Evolutionary conservation across 2,113 vertebrate genomes (phyloP).

Genomic region (Columba livia): DNA sequence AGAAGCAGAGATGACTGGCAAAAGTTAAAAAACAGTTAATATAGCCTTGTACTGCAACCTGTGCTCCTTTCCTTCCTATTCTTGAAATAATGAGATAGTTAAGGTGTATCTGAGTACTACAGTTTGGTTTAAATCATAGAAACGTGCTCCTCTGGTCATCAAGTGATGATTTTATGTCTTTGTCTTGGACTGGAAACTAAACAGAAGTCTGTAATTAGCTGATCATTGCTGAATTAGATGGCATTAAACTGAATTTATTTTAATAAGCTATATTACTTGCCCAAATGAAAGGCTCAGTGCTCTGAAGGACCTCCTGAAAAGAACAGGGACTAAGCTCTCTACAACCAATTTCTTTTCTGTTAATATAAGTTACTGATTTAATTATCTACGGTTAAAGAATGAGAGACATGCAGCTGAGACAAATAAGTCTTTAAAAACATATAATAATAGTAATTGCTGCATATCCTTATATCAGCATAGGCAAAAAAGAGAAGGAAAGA

Average conservation of each 20-base stretch:
- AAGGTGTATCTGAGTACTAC: background rate
- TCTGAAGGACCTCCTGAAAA: slow-evolving; percentile 20
- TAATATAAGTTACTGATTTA: slow-evolving; percentile 8
- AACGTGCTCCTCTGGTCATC: background rate
- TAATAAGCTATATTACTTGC: slow-evolving; percentile 27
- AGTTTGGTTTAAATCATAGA: background rate
- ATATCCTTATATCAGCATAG: background rate
- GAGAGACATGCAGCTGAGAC: background rate
- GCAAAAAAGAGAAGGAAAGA: background rate
- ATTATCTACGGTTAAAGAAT: slow-evolving; percentile 13
- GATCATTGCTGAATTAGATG: slow-evolving; percentile 40
- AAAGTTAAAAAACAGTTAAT: background rate
- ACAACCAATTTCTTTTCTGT: background rate
- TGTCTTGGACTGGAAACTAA: background rate
- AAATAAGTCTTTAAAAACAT: background rate
- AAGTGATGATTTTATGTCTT: slow-evolving; percentile 16
- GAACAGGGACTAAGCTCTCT: background rate
- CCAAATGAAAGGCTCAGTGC: slow-evolving; percentile 11
- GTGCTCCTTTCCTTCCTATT: background rate
- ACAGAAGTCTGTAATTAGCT: slow-evolving; percentile 31
- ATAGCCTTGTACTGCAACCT: background rate
- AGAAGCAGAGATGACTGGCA: background rate
- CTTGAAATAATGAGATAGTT: background rate
- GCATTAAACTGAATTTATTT: slow-evolving; percentile 43
- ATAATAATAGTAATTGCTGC: background rate